Conservation (phyloP, 2,113 vertebrate genomes). For the Lynx canadensis region DNA sequence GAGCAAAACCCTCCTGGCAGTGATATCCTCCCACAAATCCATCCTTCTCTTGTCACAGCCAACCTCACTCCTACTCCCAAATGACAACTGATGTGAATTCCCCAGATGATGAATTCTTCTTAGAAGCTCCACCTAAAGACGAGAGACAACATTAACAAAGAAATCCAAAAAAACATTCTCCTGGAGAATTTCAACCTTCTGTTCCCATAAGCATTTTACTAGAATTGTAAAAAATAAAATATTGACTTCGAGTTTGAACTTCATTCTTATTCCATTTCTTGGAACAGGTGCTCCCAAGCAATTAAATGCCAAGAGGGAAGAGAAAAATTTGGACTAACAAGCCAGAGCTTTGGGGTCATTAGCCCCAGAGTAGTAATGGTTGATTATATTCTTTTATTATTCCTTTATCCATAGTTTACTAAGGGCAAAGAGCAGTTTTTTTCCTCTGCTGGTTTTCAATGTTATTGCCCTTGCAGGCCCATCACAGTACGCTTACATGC, state of each 20-base stretch:
- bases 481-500: neutral
- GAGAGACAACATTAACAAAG: constrained; percentile 42
- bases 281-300: constrained; percentile 16
- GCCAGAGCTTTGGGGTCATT: neutral
- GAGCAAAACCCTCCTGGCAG: neutral
- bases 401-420: neutral
- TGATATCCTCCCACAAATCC: neutral
- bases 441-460: constrained; percentile 41
- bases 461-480: neutral
- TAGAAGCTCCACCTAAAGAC: constrained; percentile 20
- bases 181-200: constrained; percentile 32
- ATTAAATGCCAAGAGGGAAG: neutral
- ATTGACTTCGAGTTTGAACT: constrained; percentile 43
- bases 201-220: constrained; percentile 46
- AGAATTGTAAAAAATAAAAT: constrained; percentile 25
- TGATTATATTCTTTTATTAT: constrained; percentile 8
- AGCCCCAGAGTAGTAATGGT: neutral
- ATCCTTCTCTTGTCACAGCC: neutral
- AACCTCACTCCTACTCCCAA: neutral
- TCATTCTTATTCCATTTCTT: constrained; percentile 11
- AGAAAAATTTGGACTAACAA: neutral
- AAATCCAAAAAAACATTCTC: constrained; percentile 41
- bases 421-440: constrained; percentile 12
- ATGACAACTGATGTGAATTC: constrained; percentile 20
- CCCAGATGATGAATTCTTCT: constrained; percentile 1